These are phyloP conservation scores for Catocala nupta DNA, from an alignment of 2,888 invertebrate genomes.

Conservation along the genomic window DNA sequence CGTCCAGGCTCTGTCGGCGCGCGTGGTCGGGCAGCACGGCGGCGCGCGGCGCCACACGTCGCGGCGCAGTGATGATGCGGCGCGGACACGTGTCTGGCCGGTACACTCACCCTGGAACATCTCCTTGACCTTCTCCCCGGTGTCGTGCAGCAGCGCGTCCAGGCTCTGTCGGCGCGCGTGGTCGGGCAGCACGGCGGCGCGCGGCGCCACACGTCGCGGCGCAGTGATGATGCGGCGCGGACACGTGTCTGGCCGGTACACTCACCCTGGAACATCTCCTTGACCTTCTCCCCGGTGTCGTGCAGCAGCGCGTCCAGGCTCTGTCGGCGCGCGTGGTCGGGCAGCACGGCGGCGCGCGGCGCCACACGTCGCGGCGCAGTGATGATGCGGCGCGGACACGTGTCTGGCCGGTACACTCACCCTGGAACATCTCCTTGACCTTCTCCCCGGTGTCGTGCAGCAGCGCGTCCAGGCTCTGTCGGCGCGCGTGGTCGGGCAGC, in stretches of 20 bases:
- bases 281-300: slow-evolving; percentile 93
- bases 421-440: slow-evolving; percentile 94
- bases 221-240: too few relatives aligned
- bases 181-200: slow-evolving; percentile 49
- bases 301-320: slow-evolving; percentile 92
- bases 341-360: slow-evolving; percentile 47
- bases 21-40: slow-evolving; percentile 66
- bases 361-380: slow-evolving; percentile 17
- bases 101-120: slow-evolving; percentile 90
- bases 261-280: slow-evolving; percentile 93
- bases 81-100: slow-evolving; percentile 14
- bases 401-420: slow-evolving; percentile 67
- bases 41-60: slow-evolving; percentile 34
- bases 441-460: slow-evolving; percentile 93
- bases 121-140: slow-evolving; percentile 93
- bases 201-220: slow-evolving; percentile 18
- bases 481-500: slow-evolving; percentile 66
- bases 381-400: slow-evolving; percentile 29
- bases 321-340: slow-evolving; percentile 85
- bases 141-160: slow-evolving; percentile 92
- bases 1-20: slow-evolving; percentile 91
- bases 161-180: slow-evolving; percentile 89
- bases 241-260: slow-evolving; percentile 20
- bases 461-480: slow-evolving; percentile 92
- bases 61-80: too few relatives aligned